Base-by-base conservation (phyloP, 2,113 vertebrate genomes). In the Pseudopipra pipra region DNA sequence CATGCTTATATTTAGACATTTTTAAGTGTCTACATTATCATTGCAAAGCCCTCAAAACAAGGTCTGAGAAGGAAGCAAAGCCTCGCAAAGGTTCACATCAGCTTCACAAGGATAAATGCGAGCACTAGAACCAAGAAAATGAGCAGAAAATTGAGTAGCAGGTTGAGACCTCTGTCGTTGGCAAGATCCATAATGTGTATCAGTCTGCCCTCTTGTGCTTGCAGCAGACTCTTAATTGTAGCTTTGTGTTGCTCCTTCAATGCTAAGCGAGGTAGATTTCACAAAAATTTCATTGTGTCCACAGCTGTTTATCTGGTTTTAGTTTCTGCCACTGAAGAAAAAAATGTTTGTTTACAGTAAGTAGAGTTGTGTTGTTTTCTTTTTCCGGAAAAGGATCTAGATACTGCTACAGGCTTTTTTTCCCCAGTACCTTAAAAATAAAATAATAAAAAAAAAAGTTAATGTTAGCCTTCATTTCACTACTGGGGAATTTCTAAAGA, bases 141-240 rank as follows among this genome's bases (percentile, higher is more conserved):
- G 68, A 98, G 98, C 73, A 98, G 93, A 79, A 98, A 98, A 91
- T 98, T 98, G 84, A 98, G 98, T 55, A 98, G 83, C 37, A 98
- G 93, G 87, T 98, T 98, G 78, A 98, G 96, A 54, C 98, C 98
- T 82, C 98, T 97, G 90, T 98, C 97, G 90, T 92, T 97, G 54
- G 97, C 88, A 79, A 98, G 97, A 98, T 98, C 97, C 98, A 98
- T 98, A 33, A 71, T 56, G 90, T 78, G 56, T 58, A 6, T 70
- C 51, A 7, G 43, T 87, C 67, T 93, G 91, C 71, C 78, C 75
- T 81, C 90, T 95, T 93, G 83, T 97, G 90, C 80, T 71, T 72
- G 27, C 52, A 61, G 37, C 52, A 90, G 68, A 27, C 49, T 93
- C 18, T 79, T 84, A 66, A 59, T 76, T 88, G 79, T 55, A 90